A percentile compares a stretch with the other conserved stretches of the same genome.
Conservation (phyloP, 92 coral and sea anemone genomes). For the Phenganax subtilis region DNA sequence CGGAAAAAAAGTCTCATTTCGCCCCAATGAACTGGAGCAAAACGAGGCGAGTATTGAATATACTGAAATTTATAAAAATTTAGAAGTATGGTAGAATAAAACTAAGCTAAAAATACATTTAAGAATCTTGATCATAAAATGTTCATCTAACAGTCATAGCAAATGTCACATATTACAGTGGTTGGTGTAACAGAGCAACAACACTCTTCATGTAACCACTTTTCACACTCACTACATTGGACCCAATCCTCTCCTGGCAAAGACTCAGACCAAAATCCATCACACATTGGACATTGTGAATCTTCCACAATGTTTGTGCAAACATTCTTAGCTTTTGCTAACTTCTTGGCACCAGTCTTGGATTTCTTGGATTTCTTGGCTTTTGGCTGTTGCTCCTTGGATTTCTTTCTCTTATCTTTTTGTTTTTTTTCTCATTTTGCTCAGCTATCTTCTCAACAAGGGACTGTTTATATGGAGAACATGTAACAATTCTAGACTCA, state of each 20-base stretch:
- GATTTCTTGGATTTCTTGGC: background rate
- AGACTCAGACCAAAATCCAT: slow-evolving; percentile 28
- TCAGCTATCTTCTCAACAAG: slow-evolving; percentile 7
- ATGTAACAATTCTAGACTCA: slow-evolving; percentile 10
- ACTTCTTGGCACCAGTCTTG: background rate
- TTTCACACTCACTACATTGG: slow-evolving; percentile 16
- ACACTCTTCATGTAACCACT: slow-evolving; percentile 35
- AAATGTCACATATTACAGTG: slow-evolving; percentile 12
- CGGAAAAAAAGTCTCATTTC: slow-evolving; percentile 11
- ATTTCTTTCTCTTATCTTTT: slow-evolving; percentile 14
- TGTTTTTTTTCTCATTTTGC: background rate
- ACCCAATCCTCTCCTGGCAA: slow-evolving; percentile 38
- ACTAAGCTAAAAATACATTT: background rate
- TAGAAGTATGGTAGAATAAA: background rate
- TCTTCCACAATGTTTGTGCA: slow-evolving; percentile 1
- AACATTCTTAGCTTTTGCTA: background rate
- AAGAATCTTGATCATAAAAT: background rate
- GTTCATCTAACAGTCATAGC: background rate
- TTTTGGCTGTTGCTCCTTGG: background rate
- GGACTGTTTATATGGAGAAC: slow-evolving; percentile 26
- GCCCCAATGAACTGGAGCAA: slow-evolving; percentile 10
- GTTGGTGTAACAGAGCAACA: slow-evolving; percentile 19
- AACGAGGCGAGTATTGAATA: slow-evolving; percentile 13
- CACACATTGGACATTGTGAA: slow-evolving; percentile 32
- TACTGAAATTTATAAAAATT: background rate